phyloP scores from a whole-genome alignment of 2,888 invertebrate species.

The Craniophora ligustri region DNA sequence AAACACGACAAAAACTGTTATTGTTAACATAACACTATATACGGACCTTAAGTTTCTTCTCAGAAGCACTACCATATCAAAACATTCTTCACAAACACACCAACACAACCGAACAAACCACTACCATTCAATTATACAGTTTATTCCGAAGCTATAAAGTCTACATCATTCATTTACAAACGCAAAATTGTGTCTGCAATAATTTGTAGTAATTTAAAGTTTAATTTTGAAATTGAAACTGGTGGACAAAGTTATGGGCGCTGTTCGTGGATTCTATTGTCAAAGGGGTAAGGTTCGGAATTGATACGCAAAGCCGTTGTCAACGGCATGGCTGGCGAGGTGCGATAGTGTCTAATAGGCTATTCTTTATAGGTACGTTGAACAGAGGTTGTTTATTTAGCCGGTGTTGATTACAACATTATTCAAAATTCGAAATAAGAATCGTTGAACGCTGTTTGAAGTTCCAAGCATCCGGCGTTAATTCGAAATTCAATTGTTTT shows the following conservation, averaged over 20 bases:
- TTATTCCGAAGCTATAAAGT: constrained; percentile 45
- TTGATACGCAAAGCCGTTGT: constrained; percentile 18
- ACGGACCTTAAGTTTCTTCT: constrained; percentile 75
- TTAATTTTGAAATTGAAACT: constrained; percentile 78
- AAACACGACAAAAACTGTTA: constrained; percentile 79
- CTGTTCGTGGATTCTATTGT: constrained; percentile 44
- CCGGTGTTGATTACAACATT: constrained; percentile 30
- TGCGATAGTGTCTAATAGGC: constrained; percentile 36
- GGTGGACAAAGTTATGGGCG: constrained; percentile 61
- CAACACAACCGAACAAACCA: constrained; percentile 11
- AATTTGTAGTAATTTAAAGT: constrained; percentile 75
- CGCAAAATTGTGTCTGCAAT: constrained; percentile 64
- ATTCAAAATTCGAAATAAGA: constrained; percentile 24
- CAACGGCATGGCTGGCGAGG: constrained; percentile 19
- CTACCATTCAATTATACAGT: constrained; percentile 31
- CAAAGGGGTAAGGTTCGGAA: constrained; percentile 49
- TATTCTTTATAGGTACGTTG: constrained; percentile 29
- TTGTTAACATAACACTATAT: constrained; percentile 66
- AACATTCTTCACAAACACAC: constrained; percentile 59
- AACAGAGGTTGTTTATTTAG: constrained; percentile 28
- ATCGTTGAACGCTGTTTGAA: constrained; percentile 1
- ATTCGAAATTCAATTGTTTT: background rate
- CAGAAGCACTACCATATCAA: constrained; percentile 71
- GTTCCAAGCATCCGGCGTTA: background rate
- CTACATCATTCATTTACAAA: constrained; percentile 16